Percentiles rank a stretch among this genome's conserved stretches.
phyloP scores from a whole-genome alignment of 2,888 invertebrate genomes.

The Scrobipalpa costella region DNA sequence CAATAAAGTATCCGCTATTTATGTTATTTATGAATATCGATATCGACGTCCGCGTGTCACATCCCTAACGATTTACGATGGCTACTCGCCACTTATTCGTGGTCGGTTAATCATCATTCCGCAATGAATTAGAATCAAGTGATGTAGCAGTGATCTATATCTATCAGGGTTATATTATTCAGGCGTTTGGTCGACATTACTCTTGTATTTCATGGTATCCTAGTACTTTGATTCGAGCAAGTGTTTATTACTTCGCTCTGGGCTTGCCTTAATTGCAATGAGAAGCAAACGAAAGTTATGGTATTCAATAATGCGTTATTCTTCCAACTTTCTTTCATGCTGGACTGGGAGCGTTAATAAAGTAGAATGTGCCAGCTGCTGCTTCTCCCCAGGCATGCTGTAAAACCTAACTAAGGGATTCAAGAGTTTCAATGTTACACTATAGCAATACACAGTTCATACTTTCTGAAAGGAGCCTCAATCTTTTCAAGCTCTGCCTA shows the following conservation, averaged over 20 bases:
- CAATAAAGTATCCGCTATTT: conserved; percentile 17
- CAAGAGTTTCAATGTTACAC: too few species aligned
- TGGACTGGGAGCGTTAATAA: too few species aligned
- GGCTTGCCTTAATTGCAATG: conserved; percentile 4
- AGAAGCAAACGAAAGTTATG: not conserved
- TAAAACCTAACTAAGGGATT: too few species aligned
- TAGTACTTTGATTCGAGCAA: conserved; percentile 9
- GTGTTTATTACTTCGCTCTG: conserved; percentile 22
- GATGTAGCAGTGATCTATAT: conserved; percentile 41
- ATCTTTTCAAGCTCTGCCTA: too few species aligned
- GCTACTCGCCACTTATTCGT: conserved; percentile 43
- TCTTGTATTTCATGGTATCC: conserved; percentile 14
- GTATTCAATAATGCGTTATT: not conserved
- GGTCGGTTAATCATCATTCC: conserved; percentile 46
- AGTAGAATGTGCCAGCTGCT: too few species aligned
- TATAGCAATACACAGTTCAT: too few species aligned
- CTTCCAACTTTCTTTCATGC: too few species aligned
- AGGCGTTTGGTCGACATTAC: conserved; percentile 21
- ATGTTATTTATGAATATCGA: conserved; percentile 20
- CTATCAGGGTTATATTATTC: conserved; percentile 34
- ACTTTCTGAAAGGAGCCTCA: too few species aligned
- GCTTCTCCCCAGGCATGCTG: too few species aligned
- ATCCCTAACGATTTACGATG: conserved; percentile 41
- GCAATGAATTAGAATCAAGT: conserved; percentile 50
- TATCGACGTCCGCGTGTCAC: conserved; percentile 22